Conservation (phyloP, 2,113 vertebrate genomes). For the Lipophrys pholis region DNA sequence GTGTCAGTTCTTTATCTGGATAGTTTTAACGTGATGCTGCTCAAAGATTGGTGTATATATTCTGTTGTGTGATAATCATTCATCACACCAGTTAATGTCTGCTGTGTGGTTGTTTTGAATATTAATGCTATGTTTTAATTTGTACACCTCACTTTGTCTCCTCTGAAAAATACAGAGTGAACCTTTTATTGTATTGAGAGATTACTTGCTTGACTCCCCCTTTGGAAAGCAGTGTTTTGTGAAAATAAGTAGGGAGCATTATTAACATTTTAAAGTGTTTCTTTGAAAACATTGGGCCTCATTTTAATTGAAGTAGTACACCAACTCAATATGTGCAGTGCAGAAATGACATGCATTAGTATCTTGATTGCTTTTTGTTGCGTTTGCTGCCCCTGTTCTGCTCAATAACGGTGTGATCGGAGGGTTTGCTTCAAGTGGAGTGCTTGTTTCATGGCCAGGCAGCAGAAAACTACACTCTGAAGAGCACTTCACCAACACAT, state of each 20-base stretch:
- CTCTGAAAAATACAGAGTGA: slow-evolving; percentile 25
- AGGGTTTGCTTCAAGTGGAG: slow-evolving; percentile 60
- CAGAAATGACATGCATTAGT: slow-evolving; percentile 74
- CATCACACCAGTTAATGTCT: background rate
- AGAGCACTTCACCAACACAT: slow-evolving; percentile 82
- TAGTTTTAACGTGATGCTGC: slow-evolving; percentile 13
- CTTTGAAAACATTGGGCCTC: slow-evolving; percentile 59
- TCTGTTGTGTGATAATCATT: slow-evolving; percentile 1
- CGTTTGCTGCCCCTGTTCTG: slow-evolving; percentile 69
- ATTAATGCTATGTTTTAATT: slow-evolving; percentile 5
- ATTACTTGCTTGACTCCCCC: slow-evolving; percentile 35
- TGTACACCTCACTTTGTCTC: slow-evolving; percentile 1
- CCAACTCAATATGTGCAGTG: slow-evolving; percentile 70
- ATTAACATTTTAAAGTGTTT: slow-evolving; percentile 68
- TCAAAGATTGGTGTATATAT: slow-evolving; percentile 18
- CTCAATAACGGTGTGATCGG: slow-evolving; percentile 61
- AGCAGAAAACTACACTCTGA: slow-evolving; percentile 82
- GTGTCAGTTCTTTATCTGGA: slow-evolving; percentile 62
- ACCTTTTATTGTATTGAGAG: slow-evolving; percentile 47
- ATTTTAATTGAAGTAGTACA: slow-evolving; percentile 72
- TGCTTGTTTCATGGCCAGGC: slow-evolving; percentile 81
- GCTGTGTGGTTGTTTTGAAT: slow-evolving; percentile 3
- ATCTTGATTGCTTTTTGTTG: slow-evolving; percentile 80
- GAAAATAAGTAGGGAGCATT: slow-evolving; percentile 64
- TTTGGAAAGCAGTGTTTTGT: slow-evolving; percentile 61